Conservation (phyloP, 2,888 invertebrate species). For the Ariolimax columbianus region DNA sequence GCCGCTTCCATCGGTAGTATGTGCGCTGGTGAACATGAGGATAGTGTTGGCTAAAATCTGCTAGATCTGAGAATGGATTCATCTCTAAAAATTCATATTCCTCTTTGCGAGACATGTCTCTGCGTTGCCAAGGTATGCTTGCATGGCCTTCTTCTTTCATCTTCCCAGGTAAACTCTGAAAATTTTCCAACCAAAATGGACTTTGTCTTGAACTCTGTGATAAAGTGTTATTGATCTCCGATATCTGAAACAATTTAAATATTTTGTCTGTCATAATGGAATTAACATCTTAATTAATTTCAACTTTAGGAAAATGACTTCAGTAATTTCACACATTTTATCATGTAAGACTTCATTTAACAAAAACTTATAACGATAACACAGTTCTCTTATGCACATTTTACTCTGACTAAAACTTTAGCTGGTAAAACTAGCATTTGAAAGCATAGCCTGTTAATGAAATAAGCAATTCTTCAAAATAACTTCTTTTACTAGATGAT, state of each 20-base stretch:
- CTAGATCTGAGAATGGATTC: conserved; percentile 58
- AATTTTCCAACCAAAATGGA: conserved; percentile 21
- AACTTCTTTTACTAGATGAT: conserved; percentile 36
- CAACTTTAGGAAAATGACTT: neutral
- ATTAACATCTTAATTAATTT: neutral
- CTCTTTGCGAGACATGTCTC: conserved; percentile 58
- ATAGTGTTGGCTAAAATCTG: conserved; percentile 56
- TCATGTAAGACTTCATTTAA: too few relatives aligned
- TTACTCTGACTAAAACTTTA: neutral
- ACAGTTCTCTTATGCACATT: neutral
- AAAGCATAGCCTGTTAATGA: neutral
- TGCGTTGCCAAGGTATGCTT: conserved; percentile 52
- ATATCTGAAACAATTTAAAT: conserved; percentile 34
- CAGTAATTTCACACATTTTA: neutral
- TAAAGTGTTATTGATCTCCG: conserved; percentile 12
- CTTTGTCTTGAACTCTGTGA: conserved; percentile 16
- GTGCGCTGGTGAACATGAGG: conserved; percentile 59
- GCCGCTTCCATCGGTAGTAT: conserved; percentile 59
- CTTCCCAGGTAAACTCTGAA: conserved; percentile 1
- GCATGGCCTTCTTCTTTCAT: conserved; percentile 41
- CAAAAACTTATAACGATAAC: too few relatives aligned
- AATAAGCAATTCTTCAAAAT: neutral
- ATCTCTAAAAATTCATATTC: conserved; percentile 59
- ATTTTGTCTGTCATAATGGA: neutral
- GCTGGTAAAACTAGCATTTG: neutral